phyloP scores from a whole-genome alignment of 2,888 invertebrate species.

The Trypoxylon attenuatum region DNA sequence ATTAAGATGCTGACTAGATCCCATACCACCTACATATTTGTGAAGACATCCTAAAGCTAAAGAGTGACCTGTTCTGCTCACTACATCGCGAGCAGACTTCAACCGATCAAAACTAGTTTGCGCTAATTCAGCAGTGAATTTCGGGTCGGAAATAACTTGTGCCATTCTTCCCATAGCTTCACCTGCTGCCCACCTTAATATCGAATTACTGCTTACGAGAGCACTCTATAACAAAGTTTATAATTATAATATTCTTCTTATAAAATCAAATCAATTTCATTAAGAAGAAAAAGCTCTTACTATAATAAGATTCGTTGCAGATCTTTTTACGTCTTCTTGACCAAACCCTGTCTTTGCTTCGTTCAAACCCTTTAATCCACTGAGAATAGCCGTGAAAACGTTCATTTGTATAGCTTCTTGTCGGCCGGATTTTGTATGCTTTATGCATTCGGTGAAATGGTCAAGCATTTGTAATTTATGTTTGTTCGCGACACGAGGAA shows the following conservation, averaged over 20 bases:
- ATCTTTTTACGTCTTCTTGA: constrained; percentile 92
- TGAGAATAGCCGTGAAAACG: constrained; percentile 93
- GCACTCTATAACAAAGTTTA: constrained; percentile 77
- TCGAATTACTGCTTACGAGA: constrained; percentile 84
- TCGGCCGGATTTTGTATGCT: constrained; percentile 92
- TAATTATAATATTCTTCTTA: neutral
- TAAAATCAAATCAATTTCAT: neutral
- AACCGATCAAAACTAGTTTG: constrained; percentile 92
- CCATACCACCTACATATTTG: constrained; percentile 96
- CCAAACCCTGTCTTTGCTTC: constrained; percentile 91
- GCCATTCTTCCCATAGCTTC: constrained; percentile 96
- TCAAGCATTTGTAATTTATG: constrained; percentile 98
- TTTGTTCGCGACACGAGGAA: constrained; percentile 95
- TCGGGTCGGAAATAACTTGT: constrained; percentile 90
- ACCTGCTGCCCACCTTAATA: constrained; percentile 94
- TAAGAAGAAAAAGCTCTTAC: constrained; percentile 71
- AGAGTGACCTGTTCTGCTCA: constrained; percentile 90
- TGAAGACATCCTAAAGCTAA: constrained; percentile 97
- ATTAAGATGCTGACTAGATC: constrained; percentile 94
- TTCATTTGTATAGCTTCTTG: constrained; percentile 98
- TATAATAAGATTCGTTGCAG: constrained; percentile 87
- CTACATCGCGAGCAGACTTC: constrained; percentile 90
- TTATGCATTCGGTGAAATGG: constrained; percentile 96
- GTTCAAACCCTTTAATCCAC: constrained; percentile 90
- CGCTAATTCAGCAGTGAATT: constrained; percentile 91